Evolutionary conservation across 2,888 invertebrate genomes (phyloP), one percentile per base, ranked within the genome.

Genomic region (Drosophila hamatofila): DNA sequence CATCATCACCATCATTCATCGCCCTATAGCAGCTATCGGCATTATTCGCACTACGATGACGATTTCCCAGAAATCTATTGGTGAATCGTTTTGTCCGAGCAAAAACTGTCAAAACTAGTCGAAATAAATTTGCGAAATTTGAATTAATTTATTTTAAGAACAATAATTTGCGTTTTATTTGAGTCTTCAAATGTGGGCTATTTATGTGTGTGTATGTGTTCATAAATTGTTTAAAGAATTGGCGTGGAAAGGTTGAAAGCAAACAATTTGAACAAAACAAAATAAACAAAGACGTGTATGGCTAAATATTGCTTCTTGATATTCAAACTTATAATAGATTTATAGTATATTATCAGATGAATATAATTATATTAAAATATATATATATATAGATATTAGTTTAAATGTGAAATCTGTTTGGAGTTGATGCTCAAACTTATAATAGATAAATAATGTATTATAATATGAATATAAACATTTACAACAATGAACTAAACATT

Each of bases 1-100:
- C 51, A 80, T 18, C 44, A 79, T 23, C 49, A 78, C 23, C 33
- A 78, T n/a, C 25, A 72, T 39, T 41, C 51, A 21, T 62, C 80
- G 48, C 76, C 71, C 23, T 70, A 80, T 16, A 48, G 60, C 51
- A n/a, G 55, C 37, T 73, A 51, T 18, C 72, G 72, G 23, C 57
- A 64, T 27, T 71, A 35, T 23, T 30, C 39, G 2, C 66, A 33
- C 6, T 35, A 56, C 11, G 23, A 39, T 41, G 33, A 49, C 8
- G 54, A 44, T 23, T 69, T 18, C 25, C 52, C 58, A 2, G 60
- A 61, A 18, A 44, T 69, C 18, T 59, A 70, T 60, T 78, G 68
- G 67, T 55, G 52, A 42, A 59, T 21, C 21, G 33, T 2, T 35
- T 42, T 21, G 46, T 9, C 23, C 35, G 12, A 12, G 49, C 5